These are phyloP conservation scores for Clangula hyemalis DNA, from an alignment of 2,797 vertebrate genomes.

Conservation along the genomic window DNA sequence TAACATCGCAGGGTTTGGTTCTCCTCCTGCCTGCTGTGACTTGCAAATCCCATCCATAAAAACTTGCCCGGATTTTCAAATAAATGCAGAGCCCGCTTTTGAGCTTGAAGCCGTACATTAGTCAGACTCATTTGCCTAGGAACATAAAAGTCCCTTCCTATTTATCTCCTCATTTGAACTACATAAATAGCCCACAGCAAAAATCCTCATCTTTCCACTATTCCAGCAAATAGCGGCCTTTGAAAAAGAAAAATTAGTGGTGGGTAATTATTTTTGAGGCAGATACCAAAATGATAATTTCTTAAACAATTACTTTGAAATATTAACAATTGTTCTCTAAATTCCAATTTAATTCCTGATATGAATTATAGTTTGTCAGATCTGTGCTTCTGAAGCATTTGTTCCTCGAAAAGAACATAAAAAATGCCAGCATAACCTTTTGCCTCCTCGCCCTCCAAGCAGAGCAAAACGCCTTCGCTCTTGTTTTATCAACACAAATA, in stretches of 20 bases:
- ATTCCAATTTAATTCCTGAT: constrained; percentile 57
- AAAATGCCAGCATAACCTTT: constrained; percentile 45
- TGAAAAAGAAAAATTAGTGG: constrained; percentile 61
- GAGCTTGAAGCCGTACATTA: background rate
- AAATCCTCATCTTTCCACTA: constrained; percentile 39
- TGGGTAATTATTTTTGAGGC: constrained; percentile 62
- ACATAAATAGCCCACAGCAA: constrained; percentile 57
- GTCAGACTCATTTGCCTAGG: constrained; percentile 52
- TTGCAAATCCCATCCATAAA: background rate
- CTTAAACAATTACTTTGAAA: constrained; percentile 71
- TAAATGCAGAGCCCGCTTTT: constrained; percentile 4
- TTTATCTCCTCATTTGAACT: constrained; percentile 59
- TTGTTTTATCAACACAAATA: constrained; percentile 58
- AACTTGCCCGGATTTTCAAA: background rate
- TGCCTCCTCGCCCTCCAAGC: background rate
- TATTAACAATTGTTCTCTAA: constrained; percentile 68
- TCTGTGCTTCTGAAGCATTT: constrained; percentile 49
- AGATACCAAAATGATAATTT: constrained; percentile 68
- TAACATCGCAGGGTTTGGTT: background rate
- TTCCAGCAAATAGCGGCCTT: constrained; percentile 45
- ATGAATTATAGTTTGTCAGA: constrained; percentile 62
- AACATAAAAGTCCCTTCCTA: constrained; percentile 60
- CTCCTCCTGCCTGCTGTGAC: background rate
- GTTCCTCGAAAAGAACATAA: constrained; percentile 48
- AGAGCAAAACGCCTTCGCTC: constrained; percentile 12